phyloP scores from a whole-genome alignment of 1,140 invertebrate species.

The Aphelenchoides besseyi region DNA sequence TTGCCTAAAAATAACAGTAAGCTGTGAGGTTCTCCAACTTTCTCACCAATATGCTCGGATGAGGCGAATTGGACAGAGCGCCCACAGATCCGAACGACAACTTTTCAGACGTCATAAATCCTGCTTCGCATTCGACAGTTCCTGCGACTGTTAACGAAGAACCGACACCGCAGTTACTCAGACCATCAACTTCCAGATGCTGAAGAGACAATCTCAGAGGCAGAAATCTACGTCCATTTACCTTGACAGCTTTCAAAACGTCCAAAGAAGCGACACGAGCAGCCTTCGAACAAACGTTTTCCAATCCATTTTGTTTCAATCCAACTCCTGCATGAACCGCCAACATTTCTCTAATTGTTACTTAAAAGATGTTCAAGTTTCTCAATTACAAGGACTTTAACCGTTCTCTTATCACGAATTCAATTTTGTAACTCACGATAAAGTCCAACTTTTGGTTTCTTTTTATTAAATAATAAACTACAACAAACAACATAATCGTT shows the following conservation, averaged over 20 bases:
- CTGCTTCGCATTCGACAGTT: constrained; percentile 44
- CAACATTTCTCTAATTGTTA: constrained; percentile 16
- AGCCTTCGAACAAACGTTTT: constrained; percentile 31
- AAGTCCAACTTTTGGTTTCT: no score
- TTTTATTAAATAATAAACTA: background rate
- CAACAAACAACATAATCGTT: background rate
- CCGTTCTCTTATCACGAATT: no score
- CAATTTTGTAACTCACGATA: no score
- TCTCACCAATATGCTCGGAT: constrained; percentile 22
- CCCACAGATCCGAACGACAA: constrained; percentile 43
- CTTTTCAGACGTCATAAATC: constrained; percentile 36
- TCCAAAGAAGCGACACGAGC: constrained; percentile 4
- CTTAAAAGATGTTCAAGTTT: background rate
- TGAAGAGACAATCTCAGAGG: constrained; percentile 12
- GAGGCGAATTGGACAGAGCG: constrained; percentile 18
- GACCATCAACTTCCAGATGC: constrained; percentile 32
- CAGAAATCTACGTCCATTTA: background rate
- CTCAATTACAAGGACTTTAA: no score
- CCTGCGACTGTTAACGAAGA: constrained; percentile 41
- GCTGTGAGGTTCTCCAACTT: constrained; percentile 17
- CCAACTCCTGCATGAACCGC: constrained; percentile 35
- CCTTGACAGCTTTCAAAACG: constrained; percentile 34
- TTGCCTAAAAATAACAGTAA: background rate
- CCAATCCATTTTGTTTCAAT: background rate
- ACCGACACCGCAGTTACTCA: constrained; percentile 40